A percentile compares a stretch with the other conserved stretches of the same genome.
phyloP scores from a whole-genome alignment of 2,888 invertebrate species.

The Galeopsomyia nigrocyanea region DNA sequence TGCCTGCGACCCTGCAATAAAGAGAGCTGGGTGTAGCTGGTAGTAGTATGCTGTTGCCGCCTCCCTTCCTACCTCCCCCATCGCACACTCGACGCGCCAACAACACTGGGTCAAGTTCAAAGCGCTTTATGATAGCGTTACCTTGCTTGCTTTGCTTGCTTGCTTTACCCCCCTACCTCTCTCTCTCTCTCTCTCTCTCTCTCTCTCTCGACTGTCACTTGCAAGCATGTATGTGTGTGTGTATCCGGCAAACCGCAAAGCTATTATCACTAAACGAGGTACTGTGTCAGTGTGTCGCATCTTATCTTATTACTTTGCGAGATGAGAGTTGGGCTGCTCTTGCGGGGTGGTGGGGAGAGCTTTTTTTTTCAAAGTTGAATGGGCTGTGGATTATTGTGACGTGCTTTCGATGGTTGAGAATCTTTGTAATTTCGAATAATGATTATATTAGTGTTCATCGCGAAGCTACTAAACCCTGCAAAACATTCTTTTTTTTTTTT shows the following conservation, averaged over 20 bases:
- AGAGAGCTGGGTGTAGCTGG: constrained; percentile 36
- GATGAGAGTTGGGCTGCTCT: too few relatives aligned
- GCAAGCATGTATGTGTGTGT: background rate
- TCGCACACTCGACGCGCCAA: background rate
- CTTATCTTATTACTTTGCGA: too few relatives aligned
- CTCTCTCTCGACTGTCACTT: background rate
- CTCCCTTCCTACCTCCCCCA: background rate
- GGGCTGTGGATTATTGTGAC: too few relatives aligned
- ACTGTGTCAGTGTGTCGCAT: background rate
- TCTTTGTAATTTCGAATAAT: too few relatives aligned
- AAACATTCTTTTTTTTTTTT: too few relatives aligned
- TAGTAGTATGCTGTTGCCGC: too few relatives aligned
- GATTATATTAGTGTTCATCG: too few relatives aligned
- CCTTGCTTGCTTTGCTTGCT: constrained; percentile 52
- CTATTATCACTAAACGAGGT: too few relatives aligned
- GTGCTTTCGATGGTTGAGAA: too few relatives aligned
- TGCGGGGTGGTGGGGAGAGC: too few relatives aligned
- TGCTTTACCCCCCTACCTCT: background rate
- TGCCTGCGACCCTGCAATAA: constrained; percentile 44
- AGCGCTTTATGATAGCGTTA: constrained; percentile 66
- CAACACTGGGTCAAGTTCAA: constrained; percentile 66
- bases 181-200: constrained; percentile 4
- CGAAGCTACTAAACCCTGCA: too few relatives aligned
- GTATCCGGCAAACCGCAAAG: background rate
- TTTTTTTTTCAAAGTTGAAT: too few relatives aligned